phyloP scores from a whole-genome alignment of 2,113 vertebrate species.

The Alces alces region DNA sequence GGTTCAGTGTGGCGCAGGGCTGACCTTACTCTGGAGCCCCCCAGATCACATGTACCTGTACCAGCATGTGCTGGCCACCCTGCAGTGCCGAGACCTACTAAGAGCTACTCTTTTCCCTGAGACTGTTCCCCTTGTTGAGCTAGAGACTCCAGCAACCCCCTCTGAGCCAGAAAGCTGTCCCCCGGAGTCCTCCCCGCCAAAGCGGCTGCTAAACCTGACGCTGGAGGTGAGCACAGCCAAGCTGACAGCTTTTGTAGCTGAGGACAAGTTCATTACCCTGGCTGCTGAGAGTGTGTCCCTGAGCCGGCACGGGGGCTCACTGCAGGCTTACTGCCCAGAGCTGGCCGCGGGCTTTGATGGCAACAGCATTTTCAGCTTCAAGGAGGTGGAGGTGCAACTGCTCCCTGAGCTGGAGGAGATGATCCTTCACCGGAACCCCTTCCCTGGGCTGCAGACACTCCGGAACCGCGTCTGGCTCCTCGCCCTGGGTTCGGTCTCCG shows the following conservation, averaged over 20 bases:
- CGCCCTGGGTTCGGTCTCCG: conserved; percentile 83
- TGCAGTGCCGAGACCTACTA: conserved; percentile 81
- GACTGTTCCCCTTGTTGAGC: background rate
- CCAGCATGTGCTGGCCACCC: conserved; percentile 88
- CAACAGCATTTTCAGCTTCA: conserved; percentile 91
- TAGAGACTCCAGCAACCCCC: background rate
- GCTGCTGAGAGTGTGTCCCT: conserved; percentile 82
- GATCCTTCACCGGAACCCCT: conserved; percentile 85
- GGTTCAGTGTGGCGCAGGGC: conserved; percentile 88
- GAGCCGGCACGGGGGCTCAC: conserved; percentile 78
- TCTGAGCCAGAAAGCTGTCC: background rate
- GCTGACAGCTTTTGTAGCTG: conserved; percentile 87
- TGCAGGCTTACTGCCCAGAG: conserved; percentile 84
- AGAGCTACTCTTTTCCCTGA: conserved; percentile 12
- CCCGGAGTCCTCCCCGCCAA: conserved; percentile 50
- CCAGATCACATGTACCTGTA: conserved; percentile 95
- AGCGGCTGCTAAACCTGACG: conserved; percentile 79
- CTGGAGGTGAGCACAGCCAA: conserved; percentile 86
- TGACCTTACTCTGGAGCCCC: conserved; percentile 90
- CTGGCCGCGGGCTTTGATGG: conserved; percentile 91
- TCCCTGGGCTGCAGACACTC: conserved; percentile 84
- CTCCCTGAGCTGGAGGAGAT: conserved; percentile 86
- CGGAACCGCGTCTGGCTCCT: conserved; percentile 90
- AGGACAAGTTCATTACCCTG: conserved; percentile 88
- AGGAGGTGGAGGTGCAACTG: conserved; percentile 85